Conservation (phyloP, 1,140 invertebrate genomes). For the Procambarus clarkii region DNA sequence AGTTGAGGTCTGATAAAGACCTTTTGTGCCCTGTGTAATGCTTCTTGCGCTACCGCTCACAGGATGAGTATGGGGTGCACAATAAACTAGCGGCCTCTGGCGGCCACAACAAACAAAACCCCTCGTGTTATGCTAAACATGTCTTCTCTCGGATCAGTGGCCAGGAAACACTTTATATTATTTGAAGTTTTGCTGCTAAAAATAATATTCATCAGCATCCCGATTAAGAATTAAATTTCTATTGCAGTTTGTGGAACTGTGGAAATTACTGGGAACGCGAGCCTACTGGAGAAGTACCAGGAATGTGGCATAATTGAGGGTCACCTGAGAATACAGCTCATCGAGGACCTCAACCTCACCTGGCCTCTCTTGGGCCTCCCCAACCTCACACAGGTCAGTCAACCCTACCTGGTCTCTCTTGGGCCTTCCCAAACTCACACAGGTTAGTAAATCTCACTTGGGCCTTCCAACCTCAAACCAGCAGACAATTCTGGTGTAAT, state of each 20-base stretch:
- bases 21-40: too few species aligned
- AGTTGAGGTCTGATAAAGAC: too few species aligned
- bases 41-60: too few species aligned
- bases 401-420: background rate
- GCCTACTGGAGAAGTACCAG: background rate
- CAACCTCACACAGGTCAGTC: conserved; percentile 17
- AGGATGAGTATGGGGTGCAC: too few species aligned
- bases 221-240: background rate
- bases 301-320: conserved; percentile 12
- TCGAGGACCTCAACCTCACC: background rate
- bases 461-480: conserved; percentile 10
- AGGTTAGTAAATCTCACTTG: background rate
- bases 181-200: too few species aligned
- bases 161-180: too few species aligned
- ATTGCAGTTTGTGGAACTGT: conserved; percentile 4
- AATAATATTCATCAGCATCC: too few species aligned
- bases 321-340: conserved; percentile 10
- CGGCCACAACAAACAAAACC: too few species aligned
- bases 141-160: too few species aligned
- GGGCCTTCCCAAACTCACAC: background rate
- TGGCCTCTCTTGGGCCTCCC: conserved; percentile 18
- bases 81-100: too few species aligned
- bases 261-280: conserved; percentile 1
- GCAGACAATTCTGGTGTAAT: background rate
- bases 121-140: too few species aligned